These are phyloP conservation scores for Rhamnusium bicolor DNA, from an alignment of 2,888 invertebrate genomes.

Conservation along the genomic window DNA sequence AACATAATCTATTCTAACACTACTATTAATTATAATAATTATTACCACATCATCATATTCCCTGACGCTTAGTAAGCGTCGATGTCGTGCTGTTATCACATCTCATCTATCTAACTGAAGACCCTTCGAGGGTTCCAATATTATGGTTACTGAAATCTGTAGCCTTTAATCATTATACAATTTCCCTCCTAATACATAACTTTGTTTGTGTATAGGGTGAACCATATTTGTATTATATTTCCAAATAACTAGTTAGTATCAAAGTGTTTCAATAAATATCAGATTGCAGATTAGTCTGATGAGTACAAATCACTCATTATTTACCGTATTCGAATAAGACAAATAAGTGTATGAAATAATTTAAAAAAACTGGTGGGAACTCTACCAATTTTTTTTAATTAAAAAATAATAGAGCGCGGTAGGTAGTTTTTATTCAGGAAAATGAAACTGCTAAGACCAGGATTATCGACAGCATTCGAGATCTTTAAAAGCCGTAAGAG, in stretches of 20 bases:
- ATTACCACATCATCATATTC: constrained; percentile 9
- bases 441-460: no score
- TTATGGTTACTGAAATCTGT: constrained; percentile 13
- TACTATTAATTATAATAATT: constrained; percentile 13
- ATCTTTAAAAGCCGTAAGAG: no score
- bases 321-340: not conserved
- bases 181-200: not conserved
- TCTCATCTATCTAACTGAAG: constrained; percentile 18
- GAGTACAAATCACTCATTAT: no score
- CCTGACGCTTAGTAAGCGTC: not conserved
- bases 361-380: no score
- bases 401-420: no score
- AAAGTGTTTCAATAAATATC: not conserved
- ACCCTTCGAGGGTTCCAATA: constrained; percentile 9
- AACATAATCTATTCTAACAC: not conserved
- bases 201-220: not conserved
- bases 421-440: no score
- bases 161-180: constrained; percentile 1
- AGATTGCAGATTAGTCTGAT: no score
- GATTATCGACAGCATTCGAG: no score
- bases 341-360: no score
- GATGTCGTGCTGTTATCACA: constrained; percentile 18
- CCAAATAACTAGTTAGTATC: not conserved
- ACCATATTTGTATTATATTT: not conserved
- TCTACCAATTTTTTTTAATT: no score